Base-by-base conservation (phyloP, 1,140 invertebrate species). In the Danaus plexippus region DNA sequence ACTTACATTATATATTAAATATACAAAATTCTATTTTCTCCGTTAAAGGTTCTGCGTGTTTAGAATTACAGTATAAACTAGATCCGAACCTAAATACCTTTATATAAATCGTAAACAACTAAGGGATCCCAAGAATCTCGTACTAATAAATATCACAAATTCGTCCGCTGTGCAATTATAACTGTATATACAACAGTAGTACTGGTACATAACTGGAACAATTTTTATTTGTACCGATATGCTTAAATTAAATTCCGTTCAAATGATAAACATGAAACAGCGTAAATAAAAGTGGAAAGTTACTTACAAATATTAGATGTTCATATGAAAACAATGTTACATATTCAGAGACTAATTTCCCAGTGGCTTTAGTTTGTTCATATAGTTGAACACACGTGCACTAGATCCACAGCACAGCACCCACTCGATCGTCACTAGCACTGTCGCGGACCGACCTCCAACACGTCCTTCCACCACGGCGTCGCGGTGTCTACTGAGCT, bases 401-500 rank as follows among this genome's bases (percentile, higher is more conserved):
- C 66, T 66, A 50, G 60, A 73, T 73, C 61, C 71, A 78, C 73
- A 61, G 67, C 77, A 83, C 80, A 73, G 66, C 77, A 82, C 81
- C 75, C 75, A 73, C 73, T 68, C 63, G 64, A 68, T 71, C 75
- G 69, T 69, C 75, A 78, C 75, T 69, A 68, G 57, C 71, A 70
- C 71, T 69, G 52, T 57, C 47, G 41, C 49, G 18, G 22, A 53
- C 63, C 63, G 64, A 50, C 12, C 47, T 46, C 51, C 59, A 47
- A 61, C 55, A 66, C 73, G 68, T 64, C 63, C 68, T 58, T 51
- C 57, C 73, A 54, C 57, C 71, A 63, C 73, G 64, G 54, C 55
- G 60, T 50, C 81, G 52, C 81, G 77, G 69, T 66, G 54, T 69
- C 58, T 58, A 85, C 81, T 85, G 70, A 32, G 22, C 22, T 8